These are phyloP conservation scores for Dromococcyx pavoninus DNA, from an alignment of 2,797 vertebrate genomes.

Conservation along the genomic window DNA sequence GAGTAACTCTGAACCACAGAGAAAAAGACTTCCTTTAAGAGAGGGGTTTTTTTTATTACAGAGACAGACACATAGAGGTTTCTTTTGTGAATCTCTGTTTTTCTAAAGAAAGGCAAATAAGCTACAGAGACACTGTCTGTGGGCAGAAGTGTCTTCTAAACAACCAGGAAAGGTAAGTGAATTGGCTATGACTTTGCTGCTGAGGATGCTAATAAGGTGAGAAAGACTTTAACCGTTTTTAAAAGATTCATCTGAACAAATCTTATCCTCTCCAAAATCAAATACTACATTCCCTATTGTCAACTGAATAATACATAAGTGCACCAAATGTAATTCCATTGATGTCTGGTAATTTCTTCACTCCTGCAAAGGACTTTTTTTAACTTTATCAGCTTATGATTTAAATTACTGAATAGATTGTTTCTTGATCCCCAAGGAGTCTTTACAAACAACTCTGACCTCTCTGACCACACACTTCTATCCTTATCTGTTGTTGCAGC, in stretches of 20 bases:
- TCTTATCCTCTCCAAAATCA: slow-evolving; percentile 21
- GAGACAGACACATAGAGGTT: background rate
- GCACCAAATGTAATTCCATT: slow-evolving; percentile 9
- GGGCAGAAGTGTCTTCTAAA: background rate
- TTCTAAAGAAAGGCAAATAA: background rate
- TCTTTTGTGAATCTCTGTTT: background rate
- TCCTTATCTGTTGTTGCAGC: slow-evolving; percentile 29
- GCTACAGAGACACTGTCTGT: background rate
- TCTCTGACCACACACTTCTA: background rate
- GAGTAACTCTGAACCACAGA: background rate
- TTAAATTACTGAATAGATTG: slow-evolving; percentile 16
- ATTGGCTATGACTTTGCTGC: background rate
- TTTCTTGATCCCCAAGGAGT: background rate
- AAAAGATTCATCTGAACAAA: slow-evolving; percentile 11
- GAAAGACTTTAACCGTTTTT: background rate
- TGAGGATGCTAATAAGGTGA: background rate
- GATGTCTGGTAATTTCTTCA: slow-evolving; percentile 21
- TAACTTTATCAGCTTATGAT: slow-evolving; percentile 1
- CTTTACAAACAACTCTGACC: slow-evolving; percentile 1
- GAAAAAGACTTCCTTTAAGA: background rate
- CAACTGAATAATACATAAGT: slow-evolving; percentile 30
- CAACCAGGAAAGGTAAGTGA: background rate
- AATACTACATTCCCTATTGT: background rate
- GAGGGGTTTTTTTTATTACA: background rate
- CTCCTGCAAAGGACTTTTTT: background rate